These are phyloP conservation scores for Melanocharis versteri DNA, from an alignment of 2,113 vertebrate species.

Conservation along the genomic window DNA sequence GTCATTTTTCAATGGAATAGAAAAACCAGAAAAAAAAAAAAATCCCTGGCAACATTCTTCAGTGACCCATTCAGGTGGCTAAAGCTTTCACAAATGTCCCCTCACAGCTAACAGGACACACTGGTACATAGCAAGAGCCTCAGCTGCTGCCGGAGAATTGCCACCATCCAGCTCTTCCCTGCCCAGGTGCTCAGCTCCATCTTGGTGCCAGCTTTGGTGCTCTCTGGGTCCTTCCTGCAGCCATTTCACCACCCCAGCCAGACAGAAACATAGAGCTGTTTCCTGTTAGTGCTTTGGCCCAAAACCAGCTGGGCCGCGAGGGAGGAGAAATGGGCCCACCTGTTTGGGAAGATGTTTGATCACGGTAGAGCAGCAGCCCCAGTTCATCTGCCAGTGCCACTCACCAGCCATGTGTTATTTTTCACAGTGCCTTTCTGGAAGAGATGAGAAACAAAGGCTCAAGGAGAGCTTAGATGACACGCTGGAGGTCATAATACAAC, in stretches of 20 bases:
- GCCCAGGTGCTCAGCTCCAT: background rate
- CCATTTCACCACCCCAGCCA: accelerated
- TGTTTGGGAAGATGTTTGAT: background rate
- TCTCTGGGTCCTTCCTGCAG: background rate
- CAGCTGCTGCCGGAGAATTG: accelerated
- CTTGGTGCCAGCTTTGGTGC: background rate
- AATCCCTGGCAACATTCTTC: background rate
- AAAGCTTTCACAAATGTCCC: background rate
- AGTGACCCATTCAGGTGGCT: constrained; percentile 2
- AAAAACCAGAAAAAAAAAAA: background rate
- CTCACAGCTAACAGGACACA: background rate
- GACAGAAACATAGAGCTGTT: background rate
- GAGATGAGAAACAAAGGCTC: background rate
- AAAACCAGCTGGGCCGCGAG: accelerated
- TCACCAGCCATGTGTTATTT: accelerated
- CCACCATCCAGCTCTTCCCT: background rate
- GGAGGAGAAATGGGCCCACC: background rate
- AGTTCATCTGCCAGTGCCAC: background rate
- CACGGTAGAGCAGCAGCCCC: background rate
- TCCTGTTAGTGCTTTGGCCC: background rate
- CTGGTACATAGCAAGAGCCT: background rate
- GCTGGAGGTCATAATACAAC: background rate
- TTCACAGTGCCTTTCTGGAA: background rate
- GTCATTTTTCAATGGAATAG: background rate
- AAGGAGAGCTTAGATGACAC: background rate